These are phyloP conservation scores for Dicyrtomina minuta DNA, from an alignment of 2,888 invertebrate species.

Conservation along the genomic window DNA sequence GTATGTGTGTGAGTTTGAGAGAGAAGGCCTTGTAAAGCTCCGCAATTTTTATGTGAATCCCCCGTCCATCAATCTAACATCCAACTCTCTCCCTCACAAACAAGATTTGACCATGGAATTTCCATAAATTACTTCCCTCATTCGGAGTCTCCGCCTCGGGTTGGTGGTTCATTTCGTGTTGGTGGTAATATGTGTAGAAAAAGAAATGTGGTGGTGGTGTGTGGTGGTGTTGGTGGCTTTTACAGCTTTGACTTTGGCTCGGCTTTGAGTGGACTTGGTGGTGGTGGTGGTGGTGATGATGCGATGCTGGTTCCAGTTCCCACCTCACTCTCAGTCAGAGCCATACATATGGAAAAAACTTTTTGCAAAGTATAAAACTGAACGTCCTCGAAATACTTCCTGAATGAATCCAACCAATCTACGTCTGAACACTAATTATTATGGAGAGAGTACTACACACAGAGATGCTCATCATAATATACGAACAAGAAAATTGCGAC, in stretches of 20 bases:
- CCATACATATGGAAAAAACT: neutral
- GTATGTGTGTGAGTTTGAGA: neutral
- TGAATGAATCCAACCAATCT: slow-evolving; percentile 29
- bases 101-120: slow-evolving; percentile 33
- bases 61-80: slow-evolving; percentile 29
- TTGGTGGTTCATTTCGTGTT: slow-evolving; percentile 1
- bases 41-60: slow-evolving; percentile 34
- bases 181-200: no score
- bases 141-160: slow-evolving; percentile 31
- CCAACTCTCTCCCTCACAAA: slow-evolving; percentile 30
- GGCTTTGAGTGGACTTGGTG: slow-evolving; percentile 1
- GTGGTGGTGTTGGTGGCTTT: no score
- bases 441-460: neutral
- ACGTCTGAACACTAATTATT: slow-evolving; percentile 9
- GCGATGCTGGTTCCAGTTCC: slow-evolving; percentile 9
- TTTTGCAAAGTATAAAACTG: slow-evolving; percentile 32
- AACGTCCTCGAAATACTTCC: slow-evolving; percentile 32
- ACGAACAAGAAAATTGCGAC: slow-evolving; percentile 2
- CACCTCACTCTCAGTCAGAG: neutral
- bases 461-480: neutral
- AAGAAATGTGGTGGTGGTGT: no score
- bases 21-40: slow-evolving; percentile 28
- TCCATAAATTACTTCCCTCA: slow-evolving; percentile 30
- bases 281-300: no score
- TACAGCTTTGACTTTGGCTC: no score